These are phyloP conservation scores for Sapajus apella DNA, from an alignment of 2,113 vertebrate species.

Conservation along the genomic window DNA sequence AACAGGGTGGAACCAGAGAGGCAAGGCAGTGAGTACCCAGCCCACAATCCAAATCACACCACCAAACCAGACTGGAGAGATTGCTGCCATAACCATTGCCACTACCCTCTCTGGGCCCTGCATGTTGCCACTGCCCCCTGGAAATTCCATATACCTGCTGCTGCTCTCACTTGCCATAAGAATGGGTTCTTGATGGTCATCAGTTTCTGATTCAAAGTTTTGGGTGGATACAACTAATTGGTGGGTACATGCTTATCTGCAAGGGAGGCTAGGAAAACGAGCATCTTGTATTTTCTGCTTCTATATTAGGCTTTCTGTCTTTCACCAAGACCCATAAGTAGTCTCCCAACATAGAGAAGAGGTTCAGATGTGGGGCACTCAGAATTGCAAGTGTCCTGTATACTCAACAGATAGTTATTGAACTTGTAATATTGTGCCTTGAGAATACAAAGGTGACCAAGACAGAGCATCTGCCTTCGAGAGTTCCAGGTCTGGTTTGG, in stretches of 20 bases:
- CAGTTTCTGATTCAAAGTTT: constrained; percentile 10
- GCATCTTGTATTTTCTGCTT: background rate
- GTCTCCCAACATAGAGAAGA: background rate
- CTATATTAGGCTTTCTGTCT: background rate
- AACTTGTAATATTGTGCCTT: background rate
- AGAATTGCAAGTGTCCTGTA: background rate
- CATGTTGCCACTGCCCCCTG: background rate
- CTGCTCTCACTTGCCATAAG: background rate
- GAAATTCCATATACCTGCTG: background rate
- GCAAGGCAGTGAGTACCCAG: background rate
- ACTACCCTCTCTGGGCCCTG: background rate
- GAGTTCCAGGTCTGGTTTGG: background rate
- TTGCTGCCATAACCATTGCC: background rate
- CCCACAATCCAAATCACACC: background rate
- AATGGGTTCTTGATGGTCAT: background rate
- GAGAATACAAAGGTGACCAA: background rate
- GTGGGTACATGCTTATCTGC: background rate
- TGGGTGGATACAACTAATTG: background rate
- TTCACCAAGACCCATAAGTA: background rate
- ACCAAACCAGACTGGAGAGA: background rate
- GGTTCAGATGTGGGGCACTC: background rate
- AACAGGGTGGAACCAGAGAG: background rate
- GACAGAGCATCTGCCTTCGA: background rate
- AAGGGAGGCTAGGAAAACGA: background rate
- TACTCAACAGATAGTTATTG: background rate